Percentiles rank a stretch among this genome's conserved stretches.
Evolutionary conservation across 2,888 invertebrate genomes (phyloP).

Genomic region (Pristionchus maxplancki): DNA sequence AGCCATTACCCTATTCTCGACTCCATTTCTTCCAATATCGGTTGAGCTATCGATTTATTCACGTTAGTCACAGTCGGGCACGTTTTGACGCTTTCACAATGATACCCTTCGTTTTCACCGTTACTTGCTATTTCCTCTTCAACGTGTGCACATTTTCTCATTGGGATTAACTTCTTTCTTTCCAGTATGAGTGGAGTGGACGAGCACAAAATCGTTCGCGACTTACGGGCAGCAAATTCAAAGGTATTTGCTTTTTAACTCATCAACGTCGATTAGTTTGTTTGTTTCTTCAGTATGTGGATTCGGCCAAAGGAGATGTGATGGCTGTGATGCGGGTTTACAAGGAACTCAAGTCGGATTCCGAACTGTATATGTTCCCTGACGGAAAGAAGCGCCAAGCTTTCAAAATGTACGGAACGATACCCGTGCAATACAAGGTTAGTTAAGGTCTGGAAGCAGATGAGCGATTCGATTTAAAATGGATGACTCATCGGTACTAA

Average conservation of each 20-base stretch:
- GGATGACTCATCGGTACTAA: not conserved
- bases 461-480: not conserved
- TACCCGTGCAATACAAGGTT: slow-evolving; percentile 80
- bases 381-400: slow-evolving; percentile 78
- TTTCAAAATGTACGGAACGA: slow-evolving; percentile 80
- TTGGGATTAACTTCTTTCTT: not conserved
- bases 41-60: not conserved
- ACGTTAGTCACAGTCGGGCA: not conserved
- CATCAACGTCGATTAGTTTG: not conserved
- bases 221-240: slow-evolving; percentile 36
- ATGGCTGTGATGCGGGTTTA: slow-evolving; percentile 69
- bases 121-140: not conserved
- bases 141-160: not conserved
- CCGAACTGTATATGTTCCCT: slow-evolving; percentile 70
- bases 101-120: not conserved
- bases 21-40: not conserved
- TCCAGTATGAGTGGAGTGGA: slow-evolving; percentile 32
- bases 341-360: slow-evolving; percentile 67
- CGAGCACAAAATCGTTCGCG: slow-evolving; percentile 50
- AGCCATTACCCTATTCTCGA: slow-evolving; percentile 9
- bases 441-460: not conserved
- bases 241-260: slow-evolving; percentile 21
- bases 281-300: slow-evolving; percentile 60
- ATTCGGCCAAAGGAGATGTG: slow-evolving; percentile 72
- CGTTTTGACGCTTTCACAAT: slow-evolving; percentile 23